Evolutionary conservation across 2,797 vertebrate genomes (phyloP).

Genomic region (Sarcophilus harrisii): DNA sequence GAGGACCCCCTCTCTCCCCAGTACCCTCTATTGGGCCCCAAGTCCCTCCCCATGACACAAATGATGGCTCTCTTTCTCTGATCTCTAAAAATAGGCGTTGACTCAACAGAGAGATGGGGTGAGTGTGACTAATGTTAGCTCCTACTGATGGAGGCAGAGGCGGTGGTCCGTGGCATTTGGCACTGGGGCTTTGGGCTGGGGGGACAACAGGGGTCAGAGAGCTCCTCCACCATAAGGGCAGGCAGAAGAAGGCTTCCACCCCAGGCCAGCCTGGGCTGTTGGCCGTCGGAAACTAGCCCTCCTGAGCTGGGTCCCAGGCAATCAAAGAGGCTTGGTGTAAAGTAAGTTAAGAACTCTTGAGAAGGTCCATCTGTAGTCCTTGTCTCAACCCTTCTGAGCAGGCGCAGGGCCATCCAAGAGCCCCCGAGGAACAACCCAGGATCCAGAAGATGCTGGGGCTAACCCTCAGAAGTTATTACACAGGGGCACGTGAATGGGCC

Average conservation of each 20-base stretch:
- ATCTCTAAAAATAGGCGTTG: conserved; percentile 86
- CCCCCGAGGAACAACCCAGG: not conserved
- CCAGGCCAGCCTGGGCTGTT: not conserved
- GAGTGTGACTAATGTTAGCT: conserved; percentile 84
- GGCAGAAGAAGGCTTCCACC: not conserved
- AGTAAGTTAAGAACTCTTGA: not conserved
- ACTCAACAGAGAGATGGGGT: conserved; percentile 84
- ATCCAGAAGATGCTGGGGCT: not conserved
- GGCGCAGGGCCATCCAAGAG: not conserved
- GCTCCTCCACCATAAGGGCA: not conserved
- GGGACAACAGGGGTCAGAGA: not conserved
- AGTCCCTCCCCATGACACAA: conserved; percentile 73
- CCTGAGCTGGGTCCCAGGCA: not conserved
- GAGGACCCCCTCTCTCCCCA: not conserved
- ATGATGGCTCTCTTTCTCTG: conserved; percentile 77
- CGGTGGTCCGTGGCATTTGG: conserved; percentile 17
- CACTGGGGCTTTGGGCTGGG: not conserved
- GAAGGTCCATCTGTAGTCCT: not conserved
- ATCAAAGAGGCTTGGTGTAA: not conserved
- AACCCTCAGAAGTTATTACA: not conserved
- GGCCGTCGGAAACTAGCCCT: not conserved
- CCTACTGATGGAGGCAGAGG: conserved; percentile 39
- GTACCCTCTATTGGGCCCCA: not conserved
- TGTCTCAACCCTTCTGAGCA: not conserved
- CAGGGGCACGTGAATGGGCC: not conserved